A percentile compares a stretch with the other conserved stretches of the same genome.
phyloP scores from a whole-genome alignment of 1,140 invertebrate species.

The Drosophila rhopaloa region DNA sequence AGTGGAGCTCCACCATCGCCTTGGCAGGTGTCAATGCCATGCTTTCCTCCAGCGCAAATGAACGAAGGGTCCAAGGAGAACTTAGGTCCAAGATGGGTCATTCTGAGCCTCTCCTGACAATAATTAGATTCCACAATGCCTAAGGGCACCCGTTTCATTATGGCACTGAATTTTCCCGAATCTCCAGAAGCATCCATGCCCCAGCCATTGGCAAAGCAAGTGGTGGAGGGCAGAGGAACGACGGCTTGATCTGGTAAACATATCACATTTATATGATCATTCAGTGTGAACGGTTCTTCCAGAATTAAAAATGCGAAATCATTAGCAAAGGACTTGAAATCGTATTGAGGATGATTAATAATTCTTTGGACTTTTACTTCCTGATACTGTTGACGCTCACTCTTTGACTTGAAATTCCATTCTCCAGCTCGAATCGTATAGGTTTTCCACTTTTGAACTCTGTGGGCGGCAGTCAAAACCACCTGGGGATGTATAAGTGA shows the following conservation, averaged over 20 bases:
- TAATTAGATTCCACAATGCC: background rate
- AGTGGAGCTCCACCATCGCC: background rate
- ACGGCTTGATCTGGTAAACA: background rate
- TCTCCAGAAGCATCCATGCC: background rate
- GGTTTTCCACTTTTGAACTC: too few relatives aligned
- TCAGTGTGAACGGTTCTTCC: background rate
- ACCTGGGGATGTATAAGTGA: constrained; percentile 1
- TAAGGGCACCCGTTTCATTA: background rate
- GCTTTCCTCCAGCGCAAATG: background rate
- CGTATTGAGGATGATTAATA: background rate
- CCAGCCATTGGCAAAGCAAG: background rate
- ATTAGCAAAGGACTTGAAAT: background rate
- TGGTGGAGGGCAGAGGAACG: background rate
- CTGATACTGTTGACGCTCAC: background rate
- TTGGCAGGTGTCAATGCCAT: rapidly evolving
- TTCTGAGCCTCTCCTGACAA: background rate
- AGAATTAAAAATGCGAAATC: background rate
- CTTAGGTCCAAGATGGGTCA: background rate
- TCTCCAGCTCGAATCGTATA: background rate
- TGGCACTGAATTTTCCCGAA: background rate
- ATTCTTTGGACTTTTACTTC: background rate
- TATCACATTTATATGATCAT: background rate
- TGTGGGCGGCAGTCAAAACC: background rate
- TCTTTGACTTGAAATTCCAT: background rate
- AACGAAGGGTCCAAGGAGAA: background rate